Conservation (phyloP, 1,140 invertebrate species). For the Rhizoglyphus robini region DNA sequence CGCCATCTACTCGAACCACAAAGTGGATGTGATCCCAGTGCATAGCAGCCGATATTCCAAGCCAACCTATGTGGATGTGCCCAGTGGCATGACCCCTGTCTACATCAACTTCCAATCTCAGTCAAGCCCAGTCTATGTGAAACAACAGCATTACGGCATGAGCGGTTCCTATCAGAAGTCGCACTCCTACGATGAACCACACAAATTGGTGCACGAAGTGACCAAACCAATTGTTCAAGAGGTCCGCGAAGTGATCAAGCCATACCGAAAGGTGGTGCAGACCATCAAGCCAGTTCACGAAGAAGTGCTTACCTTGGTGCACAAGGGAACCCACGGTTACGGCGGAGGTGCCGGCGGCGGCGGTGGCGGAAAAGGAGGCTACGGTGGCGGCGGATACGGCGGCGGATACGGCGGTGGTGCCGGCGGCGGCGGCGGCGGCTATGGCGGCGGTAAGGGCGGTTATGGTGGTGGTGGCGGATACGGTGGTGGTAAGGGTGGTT, state of each 20-base stretch:
- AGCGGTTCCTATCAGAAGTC: constrained; percentile 16
- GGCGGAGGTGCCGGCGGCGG: not conserved
- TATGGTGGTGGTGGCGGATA: not conserved
- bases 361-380: not conserved
- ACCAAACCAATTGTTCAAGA: constrained; percentile 20
- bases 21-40: constrained; percentile 13
- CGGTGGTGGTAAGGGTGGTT: not conserved
- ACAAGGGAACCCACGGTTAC: constrained; percentile 1
- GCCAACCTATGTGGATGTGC: constrained; percentile 18
- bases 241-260: constrained; percentile 15
- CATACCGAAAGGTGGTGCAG: constrained; percentile 16
- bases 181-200: constrained; percentile 20
- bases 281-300: constrained; percentile 16
- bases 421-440: not conserved
- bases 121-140: constrained; percentile 17
- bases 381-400: not conserved
- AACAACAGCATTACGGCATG: constrained; percentile 20
- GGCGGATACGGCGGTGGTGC: constrained; percentile 7
- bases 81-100: constrained; percentile 6
- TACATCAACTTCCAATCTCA: constrained; percentile 21
- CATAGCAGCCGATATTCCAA: constrained; percentile 6
- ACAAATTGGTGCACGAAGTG: constrained; percentile 19
- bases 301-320: constrained; percentile 15
- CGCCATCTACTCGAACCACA: constrained; percentile 19
- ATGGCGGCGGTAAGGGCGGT: not conserved